These are phyloP conservation scores for Lobophora halterata DNA, from an alignment of 2,888 invertebrate genomes.

Conservation along the genomic window DNA sequence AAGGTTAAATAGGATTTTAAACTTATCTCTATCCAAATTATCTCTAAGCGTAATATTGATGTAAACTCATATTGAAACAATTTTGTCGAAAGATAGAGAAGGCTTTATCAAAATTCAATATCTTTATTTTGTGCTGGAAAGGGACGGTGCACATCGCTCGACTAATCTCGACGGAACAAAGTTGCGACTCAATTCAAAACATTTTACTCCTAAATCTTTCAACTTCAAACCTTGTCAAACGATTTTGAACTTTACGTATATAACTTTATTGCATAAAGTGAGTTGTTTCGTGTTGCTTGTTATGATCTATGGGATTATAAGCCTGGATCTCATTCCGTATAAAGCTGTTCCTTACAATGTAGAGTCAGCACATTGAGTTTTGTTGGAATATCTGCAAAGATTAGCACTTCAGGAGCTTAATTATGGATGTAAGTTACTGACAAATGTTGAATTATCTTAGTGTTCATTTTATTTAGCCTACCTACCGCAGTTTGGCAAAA, in stretches of 20 bases:
- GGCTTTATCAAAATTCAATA: conserved; percentile 73
- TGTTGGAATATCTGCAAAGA: conserved; percentile 41
- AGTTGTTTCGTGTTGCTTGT: conserved; percentile 20
- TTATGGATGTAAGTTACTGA: conserved; percentile 38
- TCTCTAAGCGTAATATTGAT: no score
- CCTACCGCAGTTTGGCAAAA: conserved; percentile 51
- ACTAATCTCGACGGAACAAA: conserved; percentile 73
- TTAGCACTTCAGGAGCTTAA: conserved; percentile 34
- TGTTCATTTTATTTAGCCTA: conserved; percentile 31
- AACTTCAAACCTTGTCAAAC: conserved; percentile 25
- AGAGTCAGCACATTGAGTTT: conserved; percentile 48
- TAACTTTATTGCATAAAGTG: conserved; percentile 34
- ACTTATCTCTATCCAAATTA: no score
- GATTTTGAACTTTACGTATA: conserved; percentile 30
- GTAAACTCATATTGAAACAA: conserved; percentile 35
- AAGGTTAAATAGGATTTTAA: conserved; percentile 6
- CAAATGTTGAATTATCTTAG: conserved; percentile 42
- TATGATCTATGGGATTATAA: conserved; percentile 25
- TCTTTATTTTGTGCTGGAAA: conserved; percentile 72
- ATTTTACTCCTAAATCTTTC: conserved; percentile 39
- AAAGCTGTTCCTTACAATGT: conserved; percentile 61
- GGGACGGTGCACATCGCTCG: conserved; percentile 63
- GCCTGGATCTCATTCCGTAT: conserved; percentile 43
- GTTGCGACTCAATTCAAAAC: conserved; percentile 69
- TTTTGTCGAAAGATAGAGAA: conserved; percentile 50